Base-by-base conservation (phyloP, 2,888 invertebrate species). In the Caprella mutica region DNA sequence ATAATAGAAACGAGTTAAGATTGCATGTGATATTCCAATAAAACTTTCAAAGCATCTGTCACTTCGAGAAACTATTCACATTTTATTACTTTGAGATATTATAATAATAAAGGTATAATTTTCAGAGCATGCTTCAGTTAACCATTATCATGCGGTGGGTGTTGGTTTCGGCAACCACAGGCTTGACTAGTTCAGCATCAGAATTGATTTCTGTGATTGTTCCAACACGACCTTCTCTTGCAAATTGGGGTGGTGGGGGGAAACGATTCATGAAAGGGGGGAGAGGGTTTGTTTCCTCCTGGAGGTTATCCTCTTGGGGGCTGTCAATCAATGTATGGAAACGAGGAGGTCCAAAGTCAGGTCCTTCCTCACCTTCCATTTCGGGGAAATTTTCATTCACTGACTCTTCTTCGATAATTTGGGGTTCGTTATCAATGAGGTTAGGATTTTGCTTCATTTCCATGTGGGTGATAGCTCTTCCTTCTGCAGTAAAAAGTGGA, bases 391-490 rank as follows among this genome's bases (percentile, higher is more conserved):
- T 27, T 39, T 38, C 35, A 24, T 33, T 27, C 19, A 21, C 52
- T 8, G 51, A 19, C 2, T 23, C 24, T 5, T 19, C 5, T 14
- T 52, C 39, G 19, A 30, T 21, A n/a, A 6, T 29, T 8, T 55
- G 42, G n/a, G 26, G 29, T 24, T 54, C 27, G 54, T 24, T 54
- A 14, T 29, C 38, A n/a, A 26, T 38, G 19, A 17, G 24, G 17
- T 44, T 30, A 19, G 46, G 46, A 29, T 48, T 48, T 26, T 55
- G 55, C 26, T 46, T 44, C 55, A 64, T 56, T 52, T 64, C 64
- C 64, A 64, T 64, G 55, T 64, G 64, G 26, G 64, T 64, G 40
- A 58, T 42, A 14, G 57, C 35, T 55, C 35, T 42, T 29, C 44
- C 55, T 19, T 55, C 43, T 33, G 55, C 44, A 24, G 48, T 19